Base-by-base conservation (phyloP, 2,113 vertebrate species). In the Osmerus mordax region DNA sequence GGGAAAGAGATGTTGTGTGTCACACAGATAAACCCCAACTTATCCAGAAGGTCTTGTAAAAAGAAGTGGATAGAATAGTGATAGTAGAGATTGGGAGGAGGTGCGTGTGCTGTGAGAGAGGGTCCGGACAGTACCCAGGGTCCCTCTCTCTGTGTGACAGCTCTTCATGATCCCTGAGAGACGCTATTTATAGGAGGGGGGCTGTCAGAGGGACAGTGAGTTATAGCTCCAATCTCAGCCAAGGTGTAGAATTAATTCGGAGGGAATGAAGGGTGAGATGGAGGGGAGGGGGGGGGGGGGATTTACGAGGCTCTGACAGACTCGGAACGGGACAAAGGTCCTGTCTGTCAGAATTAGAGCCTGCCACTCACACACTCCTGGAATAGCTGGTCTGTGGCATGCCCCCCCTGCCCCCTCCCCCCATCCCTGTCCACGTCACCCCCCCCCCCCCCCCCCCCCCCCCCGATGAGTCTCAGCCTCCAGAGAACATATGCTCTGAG, bases 151-250 rank as follows among this genome's bases (percentile, higher is more conserved):
- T 41, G 36, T 7, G 36, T 23, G 23, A 41, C 6, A 9, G 6
- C 36, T 41, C 36, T 41, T 74, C 72, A 77, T 29, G 18, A 62
- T 73, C 86, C 87, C 87, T 84, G 87, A 77, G 72, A 78, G 71
- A 72, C 53, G 74, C 89, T 92, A 92, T 91, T 88, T 92, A 90
- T 90, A 89, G 90, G 79, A 54, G 78, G 51, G 81, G 86, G 23
- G 88, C 82, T 76, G 73, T 78, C 53, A 54, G 51, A 51, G 16
- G 73, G 75, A 81, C 67, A 68, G 23, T 74, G 81, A 84, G 83
- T 84, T 80, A 83, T 80, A 72, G 80, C 77, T 73, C 56, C n/a
- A 1, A 53, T 71, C 56, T 54, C 54, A 65, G 69, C 85, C 74
- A 79, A 74, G 78, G 76, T 76, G 78, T 67, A 72, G 81, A 84